Evolutionary conservation across 2,888 invertebrate species (phyloP).

Genomic region (Isotomurus palustris): DNA sequence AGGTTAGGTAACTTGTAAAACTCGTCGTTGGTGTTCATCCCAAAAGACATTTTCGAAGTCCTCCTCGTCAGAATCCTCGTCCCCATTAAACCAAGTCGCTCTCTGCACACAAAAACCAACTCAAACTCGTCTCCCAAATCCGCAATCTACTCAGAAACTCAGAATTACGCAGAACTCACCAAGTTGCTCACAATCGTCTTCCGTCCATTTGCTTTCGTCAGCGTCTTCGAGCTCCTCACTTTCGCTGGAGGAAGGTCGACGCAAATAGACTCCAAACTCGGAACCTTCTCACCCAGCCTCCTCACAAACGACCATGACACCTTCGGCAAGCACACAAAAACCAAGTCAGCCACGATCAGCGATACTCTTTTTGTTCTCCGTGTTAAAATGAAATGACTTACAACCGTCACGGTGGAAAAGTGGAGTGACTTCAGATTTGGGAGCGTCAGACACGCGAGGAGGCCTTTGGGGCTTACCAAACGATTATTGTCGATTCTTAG

Average conservation of each 20-base stretch:
- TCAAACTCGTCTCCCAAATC: not conserved
- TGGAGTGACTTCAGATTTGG: constrained; percentile 13
- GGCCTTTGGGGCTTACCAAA: constrained; percentile 9
- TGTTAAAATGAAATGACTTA: too few relatives aligned
- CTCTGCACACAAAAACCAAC: constrained; percentile 12
- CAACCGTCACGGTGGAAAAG: constrained; percentile 12
- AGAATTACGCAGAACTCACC: constrained; percentile 9
- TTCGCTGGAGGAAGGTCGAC: constrained; percentile 13
- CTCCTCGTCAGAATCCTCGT: constrained; percentile 23
- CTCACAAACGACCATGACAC: constrained; percentile 12
- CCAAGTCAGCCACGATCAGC: too few relatives aligned
- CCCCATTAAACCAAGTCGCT: constrained; percentile 18
- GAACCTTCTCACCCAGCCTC: constrained; percentile 22
- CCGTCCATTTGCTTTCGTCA: constrained; percentile 13
- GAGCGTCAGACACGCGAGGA: constrained; percentile 13
- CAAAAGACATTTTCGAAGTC: too few relatives aligned
- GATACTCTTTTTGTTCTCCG: too few relatives aligned
- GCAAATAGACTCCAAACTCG: constrained; percentile 21
- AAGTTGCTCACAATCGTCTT: constrained; percentile 11
- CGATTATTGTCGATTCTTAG: constrained; percentile 23
- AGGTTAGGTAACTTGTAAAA: too few relatives aligned
- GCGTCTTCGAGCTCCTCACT: constrained; percentile 5
- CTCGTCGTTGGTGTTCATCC: too few relatives aligned
- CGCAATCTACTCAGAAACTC: not conserved
- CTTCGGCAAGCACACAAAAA: too few relatives aligned